Evolutionary conservation across 2,797 vertebrate genomes (phyloP), one percentile per base, ranked within the genome.

Genomic region (Mallotus villosus): DNA sequence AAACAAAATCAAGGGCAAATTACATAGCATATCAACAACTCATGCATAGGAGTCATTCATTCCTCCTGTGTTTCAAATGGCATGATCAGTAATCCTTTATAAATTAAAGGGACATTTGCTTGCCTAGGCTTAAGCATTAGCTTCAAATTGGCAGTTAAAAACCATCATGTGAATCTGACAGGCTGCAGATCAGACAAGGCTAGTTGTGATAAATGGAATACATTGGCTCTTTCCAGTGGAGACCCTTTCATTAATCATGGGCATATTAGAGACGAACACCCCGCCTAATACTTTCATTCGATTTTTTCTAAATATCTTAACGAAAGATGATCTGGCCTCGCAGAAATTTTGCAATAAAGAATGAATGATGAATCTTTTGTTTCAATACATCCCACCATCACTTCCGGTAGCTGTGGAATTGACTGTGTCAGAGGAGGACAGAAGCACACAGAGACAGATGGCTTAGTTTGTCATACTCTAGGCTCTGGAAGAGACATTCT

Each of bases 391-490:
- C 81, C 82, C 84, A 76, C 79, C 79, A 65, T 80, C 76, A 72
- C 73, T 49, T 73, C 77, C 81, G n/a, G 53, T 37, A 71, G 37
- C 68, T 6, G 72, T 81, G 68, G 71, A 87, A 80, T 73, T 72
- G 76, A 72, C 70, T 81, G 72, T 29, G 61, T 83, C 81, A 80
- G 74, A 67, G 75, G 70, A 79, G 76, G 76, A 84, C 83, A 60
- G 70, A 76, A 78, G 81, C 75, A 60, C 55, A 71, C 70, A 73
- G 69, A 90, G 85, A 90, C 82, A 87, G 87, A 92, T 89, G 83
- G 86, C 80, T 87, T 79, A 86, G 85, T 87, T 87, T 91, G 86
- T 88, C 85, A 83, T 82, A 87, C 77, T 66, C 73, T 80, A 75
- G 82, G 78, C 78, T 87, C 63, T 67, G 68, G 78, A 81, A 55